Percentiles rank a stretch among this genome's conserved stretches.
Conservation (phyloP, 92 coral and sea anemone species). For the Palythoa caribaeorum region DNA sequence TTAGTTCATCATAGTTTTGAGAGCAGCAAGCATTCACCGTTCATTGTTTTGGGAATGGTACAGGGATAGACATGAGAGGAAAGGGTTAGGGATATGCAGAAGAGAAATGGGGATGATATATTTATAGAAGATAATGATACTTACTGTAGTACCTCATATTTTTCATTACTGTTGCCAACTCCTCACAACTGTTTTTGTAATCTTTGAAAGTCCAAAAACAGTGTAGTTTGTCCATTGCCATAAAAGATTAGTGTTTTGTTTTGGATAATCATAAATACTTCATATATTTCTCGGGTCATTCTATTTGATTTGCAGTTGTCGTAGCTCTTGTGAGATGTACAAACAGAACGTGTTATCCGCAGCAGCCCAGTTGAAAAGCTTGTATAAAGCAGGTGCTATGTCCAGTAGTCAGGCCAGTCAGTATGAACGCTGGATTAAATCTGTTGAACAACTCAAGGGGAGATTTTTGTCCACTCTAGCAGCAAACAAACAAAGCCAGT, state of each 20-base stretch:
- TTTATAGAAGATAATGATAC: not conserved
- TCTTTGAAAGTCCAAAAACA: not conserved
- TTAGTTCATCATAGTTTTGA: no score
- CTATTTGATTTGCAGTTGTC: conserved; percentile 60
- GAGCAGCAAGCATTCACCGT: no score
- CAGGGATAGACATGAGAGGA: no score
- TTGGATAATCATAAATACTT: not conserved
- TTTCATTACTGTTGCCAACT: not conserved
- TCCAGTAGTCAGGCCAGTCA: conserved; percentile 70
- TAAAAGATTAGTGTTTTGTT: not conserved
- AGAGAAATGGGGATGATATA: no score
- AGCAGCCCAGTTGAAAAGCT: conserved; percentile 69
- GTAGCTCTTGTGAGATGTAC: conserved; percentile 76
- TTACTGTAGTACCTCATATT: not conserved
- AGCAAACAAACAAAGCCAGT: conserved; percentile 69
- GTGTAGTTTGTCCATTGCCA: not conserved
- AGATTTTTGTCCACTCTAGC: conserved; percentile 70
- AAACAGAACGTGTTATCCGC: conserved; percentile 73
- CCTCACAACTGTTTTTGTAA: not conserved
- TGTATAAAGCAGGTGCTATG: conserved; percentile 85
- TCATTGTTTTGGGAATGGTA: no score
- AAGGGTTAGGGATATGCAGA: no score
- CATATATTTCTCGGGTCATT: not conserved
- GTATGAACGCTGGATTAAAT: conserved; percentile 81
- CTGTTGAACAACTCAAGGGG: conserved; percentile 77